Conservation (phyloP, 2,888 invertebrate genomes). For the Drosophila kanekoi region DNA sequence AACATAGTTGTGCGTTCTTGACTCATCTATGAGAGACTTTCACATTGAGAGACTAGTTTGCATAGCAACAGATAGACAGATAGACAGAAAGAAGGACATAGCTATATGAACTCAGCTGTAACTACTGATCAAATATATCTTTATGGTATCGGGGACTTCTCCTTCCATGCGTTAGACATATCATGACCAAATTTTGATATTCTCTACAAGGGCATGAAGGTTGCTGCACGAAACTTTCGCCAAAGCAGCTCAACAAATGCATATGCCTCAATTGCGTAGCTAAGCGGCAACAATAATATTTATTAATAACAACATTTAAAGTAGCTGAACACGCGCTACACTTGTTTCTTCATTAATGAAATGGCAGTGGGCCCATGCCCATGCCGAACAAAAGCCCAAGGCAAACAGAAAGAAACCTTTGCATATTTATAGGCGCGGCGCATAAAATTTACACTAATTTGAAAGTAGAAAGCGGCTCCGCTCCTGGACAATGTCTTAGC, state of each 20-base stretch:
- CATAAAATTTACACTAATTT: conserved; percentile 70
- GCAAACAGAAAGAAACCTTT: conserved; percentile 38
- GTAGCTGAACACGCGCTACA: conserved; percentile 20
- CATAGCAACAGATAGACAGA: too few species aligned
- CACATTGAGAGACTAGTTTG: too few species aligned
- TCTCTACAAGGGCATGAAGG: too few species aligned
- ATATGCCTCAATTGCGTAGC: conserved; percentile 9
- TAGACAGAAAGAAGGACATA: too few species aligned
- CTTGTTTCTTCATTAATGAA: conserved; percentile 65
- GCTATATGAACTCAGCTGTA: too few species aligned
- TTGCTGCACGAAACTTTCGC: too few species aligned
- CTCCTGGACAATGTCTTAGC: conserved; percentile 1
- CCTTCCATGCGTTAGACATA: too few species aligned
- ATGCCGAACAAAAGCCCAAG: conserved; percentile 1
- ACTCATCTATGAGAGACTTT: too few species aligned
- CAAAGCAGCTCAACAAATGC: neutral
- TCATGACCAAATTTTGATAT: too few species aligned
- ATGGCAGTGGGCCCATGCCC: conserved; percentile 31
- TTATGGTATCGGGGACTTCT: too few species aligned
- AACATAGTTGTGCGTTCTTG: too few species aligned
- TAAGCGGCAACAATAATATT: neutral
- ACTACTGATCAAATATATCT: too few species aligned
- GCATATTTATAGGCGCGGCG: conserved; percentile 66
- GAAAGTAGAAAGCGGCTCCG: conserved; percentile 37
- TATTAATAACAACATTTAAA: conserved; percentile 7